Conservation (phyloP, 1,140 invertebrate species). For the Berghia stephanieae region DNA sequence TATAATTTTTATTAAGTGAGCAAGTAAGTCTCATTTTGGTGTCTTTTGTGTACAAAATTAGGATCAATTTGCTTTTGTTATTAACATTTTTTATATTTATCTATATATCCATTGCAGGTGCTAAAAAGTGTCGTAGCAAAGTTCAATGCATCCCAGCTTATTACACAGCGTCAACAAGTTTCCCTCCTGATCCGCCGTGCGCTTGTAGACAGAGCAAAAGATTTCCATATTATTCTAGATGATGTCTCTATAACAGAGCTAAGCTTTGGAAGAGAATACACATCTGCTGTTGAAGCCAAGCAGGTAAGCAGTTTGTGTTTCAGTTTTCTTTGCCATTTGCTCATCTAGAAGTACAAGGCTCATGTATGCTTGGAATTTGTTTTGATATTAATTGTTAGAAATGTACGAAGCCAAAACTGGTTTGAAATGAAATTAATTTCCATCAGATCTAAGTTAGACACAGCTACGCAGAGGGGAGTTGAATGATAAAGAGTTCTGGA, state of each 20-base stretch:
- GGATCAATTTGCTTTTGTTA: neutral
- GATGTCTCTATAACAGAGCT: constrained; percentile 99
- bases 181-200: constrained; percentile 91
- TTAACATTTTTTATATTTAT: neutral
- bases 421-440: no score
- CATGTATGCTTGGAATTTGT: no score
- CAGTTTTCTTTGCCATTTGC: neutral
- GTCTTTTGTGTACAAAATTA: neutral
- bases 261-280: constrained; percentile 98
- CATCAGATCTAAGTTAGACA: neutral
- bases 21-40: neutral
- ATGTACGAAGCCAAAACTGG: no score
- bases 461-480: neutral
- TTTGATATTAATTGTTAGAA: no score
- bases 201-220: constrained; percentile 93
- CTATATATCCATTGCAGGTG: constrained; percentile 67
- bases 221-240: constrained; percentile 99
- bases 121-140: constrained; percentile 99
- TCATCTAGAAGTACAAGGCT: neutral
- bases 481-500: no score
- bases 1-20: no score
- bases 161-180: constrained; percentile 97
- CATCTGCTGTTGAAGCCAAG: constrained; percentile 99
- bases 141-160: constrained; percentile 99
- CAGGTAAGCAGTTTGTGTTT: constrained; percentile 73